Conservation (phyloP, 1,140 invertebrate species). For the Drosophila pseudoananassae region DNA sequence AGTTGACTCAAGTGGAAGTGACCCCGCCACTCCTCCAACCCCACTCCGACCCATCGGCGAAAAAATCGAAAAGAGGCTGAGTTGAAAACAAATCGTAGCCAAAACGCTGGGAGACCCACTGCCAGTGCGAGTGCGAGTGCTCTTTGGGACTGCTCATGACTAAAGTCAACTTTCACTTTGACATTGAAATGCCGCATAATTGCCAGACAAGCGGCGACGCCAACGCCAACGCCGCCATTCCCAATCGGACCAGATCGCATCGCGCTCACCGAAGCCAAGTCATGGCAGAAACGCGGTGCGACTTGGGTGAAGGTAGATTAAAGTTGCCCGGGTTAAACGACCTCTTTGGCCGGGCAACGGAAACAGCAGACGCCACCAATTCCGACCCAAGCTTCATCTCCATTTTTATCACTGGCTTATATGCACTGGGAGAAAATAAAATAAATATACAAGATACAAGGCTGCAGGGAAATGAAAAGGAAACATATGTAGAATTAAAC, state of each 20-base stretch:
- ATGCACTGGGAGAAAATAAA: neutral
- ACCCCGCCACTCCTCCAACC: constrained; percentile 21
- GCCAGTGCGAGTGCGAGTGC: constrained; percentile 11
- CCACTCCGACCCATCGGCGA: constrained; percentile 23
- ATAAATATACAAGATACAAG: no score
- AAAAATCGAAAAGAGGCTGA: constrained; percentile 16
- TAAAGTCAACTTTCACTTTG: constrained; percentile 83
- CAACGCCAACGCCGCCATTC: constrained; percentile 23
- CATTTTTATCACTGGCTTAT: constrained; percentile 8
- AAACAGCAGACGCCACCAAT: constrained; percentile 57
- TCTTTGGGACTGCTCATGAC: constrained; percentile 48
- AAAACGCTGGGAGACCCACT: constrained; percentile 32
- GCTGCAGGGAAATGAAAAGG: no score
- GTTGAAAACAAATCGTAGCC: constrained; percentile 37
- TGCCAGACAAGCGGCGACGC: constrained; percentile 51
- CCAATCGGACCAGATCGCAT: constrained; percentile 15
- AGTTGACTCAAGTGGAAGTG: constrained; percentile 60
- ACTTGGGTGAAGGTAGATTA: constrained; percentile 53
- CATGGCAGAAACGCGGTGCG: constrained; percentile 3
- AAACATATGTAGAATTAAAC: neutral
- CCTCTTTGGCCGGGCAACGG: constrained; percentile 64
- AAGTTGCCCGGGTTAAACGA: constrained; percentile 64
- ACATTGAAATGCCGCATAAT: constrained; percentile 81
- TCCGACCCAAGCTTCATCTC: constrained; percentile 16
- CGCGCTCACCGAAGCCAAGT: constrained; percentile 24